Percentiles rank a stretch among this genome's conserved stretches.
phyloP scores from a whole-genome alignment of 2,797 vertebrate species.

The Acropternis orthonyx region DNA sequence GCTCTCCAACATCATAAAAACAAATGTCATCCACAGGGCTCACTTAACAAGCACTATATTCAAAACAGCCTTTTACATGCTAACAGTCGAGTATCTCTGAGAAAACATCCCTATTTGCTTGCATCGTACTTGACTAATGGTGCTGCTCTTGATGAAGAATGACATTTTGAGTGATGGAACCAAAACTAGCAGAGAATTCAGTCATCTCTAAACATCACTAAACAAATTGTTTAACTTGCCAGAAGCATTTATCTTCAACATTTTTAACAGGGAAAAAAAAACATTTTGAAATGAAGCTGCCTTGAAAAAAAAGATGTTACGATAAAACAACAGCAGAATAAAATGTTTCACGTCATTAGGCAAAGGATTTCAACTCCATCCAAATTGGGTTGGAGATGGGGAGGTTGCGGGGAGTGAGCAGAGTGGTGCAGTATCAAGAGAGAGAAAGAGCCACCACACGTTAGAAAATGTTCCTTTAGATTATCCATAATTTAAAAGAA shows the following conservation, averaged over 20 bases:
- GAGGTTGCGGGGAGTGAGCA: neutral
- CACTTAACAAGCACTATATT: neutral
- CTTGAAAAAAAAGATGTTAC: neutral
- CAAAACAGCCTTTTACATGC: neutral
- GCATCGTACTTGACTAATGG: neutral
- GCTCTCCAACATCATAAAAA: neutral
- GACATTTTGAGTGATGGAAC: neutral
- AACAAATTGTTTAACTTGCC: neutral
- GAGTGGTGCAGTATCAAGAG: neutral
- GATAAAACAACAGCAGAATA: neutral
- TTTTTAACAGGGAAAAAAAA: neutral
- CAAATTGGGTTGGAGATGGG: accelerated
- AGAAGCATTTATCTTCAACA: neutral
- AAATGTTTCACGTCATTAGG: neutral
- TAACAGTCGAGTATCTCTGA: neutral
- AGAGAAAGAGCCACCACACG: neutral
- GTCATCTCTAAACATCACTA: neutral
- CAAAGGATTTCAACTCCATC: neutral
- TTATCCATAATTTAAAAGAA: neutral
- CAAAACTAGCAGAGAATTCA: neutral
- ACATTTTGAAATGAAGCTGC: neutral
- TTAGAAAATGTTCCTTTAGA: neutral
- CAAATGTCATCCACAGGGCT: neutral
- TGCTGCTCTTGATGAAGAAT: neutral
- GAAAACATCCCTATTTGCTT: neutral